phyloP scores from a whole-genome alignment of 2,797 vertebrate genomes.

The Melanogrammus aeglefinus region DNA sequence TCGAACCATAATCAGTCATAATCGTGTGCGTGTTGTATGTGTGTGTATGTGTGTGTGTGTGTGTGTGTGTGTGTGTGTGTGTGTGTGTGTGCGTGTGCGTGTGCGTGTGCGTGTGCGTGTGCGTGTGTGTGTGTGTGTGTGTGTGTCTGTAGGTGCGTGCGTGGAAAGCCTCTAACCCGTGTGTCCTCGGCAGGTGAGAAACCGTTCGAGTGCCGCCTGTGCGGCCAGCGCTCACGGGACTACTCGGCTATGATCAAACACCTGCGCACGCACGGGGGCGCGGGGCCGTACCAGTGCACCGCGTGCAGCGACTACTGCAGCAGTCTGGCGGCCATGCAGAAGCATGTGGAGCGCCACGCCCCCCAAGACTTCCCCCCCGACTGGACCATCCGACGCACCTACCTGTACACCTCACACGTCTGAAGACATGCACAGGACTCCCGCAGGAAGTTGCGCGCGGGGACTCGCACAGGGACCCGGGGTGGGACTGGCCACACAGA shows the following conservation, averaged over 20 bases:
- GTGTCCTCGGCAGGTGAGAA: slow-evolving; percentile 72
- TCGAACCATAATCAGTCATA: no score
- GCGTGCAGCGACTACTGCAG: slow-evolving; percentile 80
- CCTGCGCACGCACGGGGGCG: slow-evolving; percentile 83
- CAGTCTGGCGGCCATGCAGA: slow-evolving; percentile 84
- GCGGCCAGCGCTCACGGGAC: slow-evolving; percentile 84
- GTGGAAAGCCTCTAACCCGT: background rate
- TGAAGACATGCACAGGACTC: slow-evolving; percentile 28
- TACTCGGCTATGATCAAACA: slow-evolving; percentile 91
- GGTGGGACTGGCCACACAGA: no score
- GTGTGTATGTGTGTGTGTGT: no score
- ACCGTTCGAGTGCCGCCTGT: slow-evolving; percentile 82
- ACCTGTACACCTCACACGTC: slow-evolving; percentile 74
- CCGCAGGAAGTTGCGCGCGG: no score
- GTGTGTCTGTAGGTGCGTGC: background rate
- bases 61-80: no score
- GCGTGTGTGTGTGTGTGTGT: background rate
- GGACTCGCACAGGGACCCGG: no score
- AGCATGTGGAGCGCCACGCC: slow-evolving; percentile 78
- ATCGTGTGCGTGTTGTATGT: no score
- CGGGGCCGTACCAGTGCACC: slow-evolving; percentile 82
- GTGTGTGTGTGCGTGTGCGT: background rate
- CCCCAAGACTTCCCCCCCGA: slow-evolving; percentile 80
- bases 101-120: background rate
- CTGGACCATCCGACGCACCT: slow-evolving; percentile 82